phyloP scores from a whole-genome alignment of 2,888 invertebrate species.

The Chrysopilus asiliformis region DNA sequence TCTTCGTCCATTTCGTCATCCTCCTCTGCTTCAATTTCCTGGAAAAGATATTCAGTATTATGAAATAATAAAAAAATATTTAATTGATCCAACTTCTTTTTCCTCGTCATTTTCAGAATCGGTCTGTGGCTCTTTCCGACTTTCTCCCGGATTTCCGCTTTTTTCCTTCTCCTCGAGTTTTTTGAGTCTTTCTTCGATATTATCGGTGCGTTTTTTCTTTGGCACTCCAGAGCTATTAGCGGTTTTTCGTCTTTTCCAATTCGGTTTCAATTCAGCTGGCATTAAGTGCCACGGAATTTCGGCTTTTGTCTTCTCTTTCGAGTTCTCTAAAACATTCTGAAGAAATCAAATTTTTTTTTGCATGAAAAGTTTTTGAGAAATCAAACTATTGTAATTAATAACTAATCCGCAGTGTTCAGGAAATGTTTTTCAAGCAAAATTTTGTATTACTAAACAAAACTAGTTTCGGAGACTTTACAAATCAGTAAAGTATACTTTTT shows the following conservation, averaged over 20 bases:
- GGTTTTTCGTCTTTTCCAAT: constrained; percentile 31
- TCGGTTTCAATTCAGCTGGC: constrained; percentile 48
- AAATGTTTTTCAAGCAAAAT: not conserved
- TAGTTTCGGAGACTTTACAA: no score
- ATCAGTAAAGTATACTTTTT: no score
- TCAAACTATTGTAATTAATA: no score
- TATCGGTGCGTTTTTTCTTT: constrained; percentile 21
- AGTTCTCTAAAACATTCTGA: constrained; percentile 24
- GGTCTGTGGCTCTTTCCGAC: constrained; percentile 49
- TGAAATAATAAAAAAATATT: constrained; percentile 1
- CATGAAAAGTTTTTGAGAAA: not conserved
- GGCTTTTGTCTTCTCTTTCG: constrained; percentile 24
- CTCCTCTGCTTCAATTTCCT: constrained; percentile 21
- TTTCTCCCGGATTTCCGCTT: constrained; percentile 39
- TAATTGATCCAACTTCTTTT: constrained; percentile 16
- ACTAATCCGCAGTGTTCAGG: no score
- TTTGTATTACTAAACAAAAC: no score
- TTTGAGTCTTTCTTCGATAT: constrained; percentile 40
- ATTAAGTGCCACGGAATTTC: constrained; percentile 43
- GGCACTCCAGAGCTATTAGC: constrained; percentile 12
- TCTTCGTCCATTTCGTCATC: constrained; percentile 83
- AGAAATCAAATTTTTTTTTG: not conserved
- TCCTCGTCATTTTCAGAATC: constrained; percentile 38
- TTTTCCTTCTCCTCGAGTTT: constrained; percentile 54
- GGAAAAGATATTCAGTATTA: not conserved